Evolutionary conservation across 2,888 invertebrate genomes (phyloP).

Genomic region (Lasioglossum marginatum): DNA sequence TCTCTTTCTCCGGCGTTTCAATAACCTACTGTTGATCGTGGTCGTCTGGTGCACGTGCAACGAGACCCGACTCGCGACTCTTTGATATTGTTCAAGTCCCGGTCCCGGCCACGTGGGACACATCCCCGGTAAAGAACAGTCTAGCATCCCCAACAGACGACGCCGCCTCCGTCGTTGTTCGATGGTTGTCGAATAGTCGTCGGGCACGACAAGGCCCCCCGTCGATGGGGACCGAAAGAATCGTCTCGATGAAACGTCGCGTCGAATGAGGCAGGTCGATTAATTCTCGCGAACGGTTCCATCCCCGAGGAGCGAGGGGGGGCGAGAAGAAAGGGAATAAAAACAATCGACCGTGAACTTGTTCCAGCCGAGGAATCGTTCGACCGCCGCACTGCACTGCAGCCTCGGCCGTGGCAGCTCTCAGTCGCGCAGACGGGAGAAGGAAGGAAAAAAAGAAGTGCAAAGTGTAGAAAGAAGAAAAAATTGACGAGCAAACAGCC

Average conservation of each 20-base stretch:
- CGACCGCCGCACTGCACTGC: conserved; percentile 13
- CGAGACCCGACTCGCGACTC: conserved; percentile 12
- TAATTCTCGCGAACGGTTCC: conserved; percentile 56
- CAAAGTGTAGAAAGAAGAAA: not conserved
- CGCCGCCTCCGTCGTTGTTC: not conserved
- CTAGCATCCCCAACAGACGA: not conserved
- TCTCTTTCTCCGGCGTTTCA: conserved; percentile 33
- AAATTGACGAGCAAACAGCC: conserved; percentile 54
- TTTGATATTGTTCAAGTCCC: not conserved
- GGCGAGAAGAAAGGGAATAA: conserved; percentile 28
- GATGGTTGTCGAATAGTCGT: conserved; percentile 17
- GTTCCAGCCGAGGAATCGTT: conserved; percentile 51
- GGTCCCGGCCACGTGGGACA: conserved; percentile 28
- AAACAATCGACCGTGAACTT: conserved; percentile 63
- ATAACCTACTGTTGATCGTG: conserved; percentile 20
- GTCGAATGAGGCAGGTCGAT: conserved; percentile 46
- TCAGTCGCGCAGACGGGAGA: not conserved
- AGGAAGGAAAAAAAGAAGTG: not conserved
- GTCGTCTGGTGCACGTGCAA: conserved; percentile 13
- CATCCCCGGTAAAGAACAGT: conserved; percentile 15
- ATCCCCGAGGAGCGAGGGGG: conserved; percentile 31
- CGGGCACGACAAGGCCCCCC: conserved; percentile 18
- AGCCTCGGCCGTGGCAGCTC: not conserved
- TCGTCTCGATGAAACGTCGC: conserved; percentile 47
- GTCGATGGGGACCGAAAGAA: conserved; percentile 31